Conservation (phyloP, 2,888 invertebrate genomes). For the Agrotis segetum region DNA sequence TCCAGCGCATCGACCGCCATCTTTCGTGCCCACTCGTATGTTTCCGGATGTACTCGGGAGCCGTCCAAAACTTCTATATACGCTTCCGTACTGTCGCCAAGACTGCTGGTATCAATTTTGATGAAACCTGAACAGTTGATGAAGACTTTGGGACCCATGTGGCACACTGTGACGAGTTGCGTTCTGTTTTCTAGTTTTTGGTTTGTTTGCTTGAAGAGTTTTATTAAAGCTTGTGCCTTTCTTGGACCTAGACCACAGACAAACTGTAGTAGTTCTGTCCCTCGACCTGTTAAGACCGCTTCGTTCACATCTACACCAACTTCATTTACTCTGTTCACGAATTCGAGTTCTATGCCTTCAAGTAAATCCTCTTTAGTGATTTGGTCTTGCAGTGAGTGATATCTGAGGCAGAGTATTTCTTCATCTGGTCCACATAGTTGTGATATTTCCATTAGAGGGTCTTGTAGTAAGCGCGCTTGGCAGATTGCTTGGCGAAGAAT, state of each 20-base stretch:
- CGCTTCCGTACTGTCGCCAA: slow-evolving; percentile 98
- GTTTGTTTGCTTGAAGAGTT: slow-evolving; percentile 97
- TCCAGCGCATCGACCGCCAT: slow-evolving; percentile 99
- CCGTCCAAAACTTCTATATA: slow-evolving; percentile 99
- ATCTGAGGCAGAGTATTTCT: slow-evolving; percentile 98
- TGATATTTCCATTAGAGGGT: slow-evolving; percentile 98
- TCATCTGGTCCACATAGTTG: slow-evolving; percentile 99
- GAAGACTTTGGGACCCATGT: slow-evolving; percentile 99
- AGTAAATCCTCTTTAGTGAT: slow-evolving; percentile 96
- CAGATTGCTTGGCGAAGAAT: slow-evolving; percentile 98
- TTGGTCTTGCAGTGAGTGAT: slow-evolving; percentile 96
- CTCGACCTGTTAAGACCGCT: slow-evolving; percentile 97
- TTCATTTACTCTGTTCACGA: slow-evolving; percentile 98
- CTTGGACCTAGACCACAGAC: slow-evolving; percentile 99
- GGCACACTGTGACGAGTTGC: slow-evolving; percentile 98
- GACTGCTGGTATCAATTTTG: slow-evolving; percentile 98
- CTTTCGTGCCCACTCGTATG: slow-evolving; percentile 99
- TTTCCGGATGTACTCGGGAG: slow-evolving; percentile 99
- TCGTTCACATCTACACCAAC: slow-evolving; percentile 99
- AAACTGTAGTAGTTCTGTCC: slow-evolving; percentile 97
- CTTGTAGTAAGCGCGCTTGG: slow-evolving; percentile 97
- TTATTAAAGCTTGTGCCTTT: slow-evolving; percentile 96
- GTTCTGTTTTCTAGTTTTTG: slow-evolving; percentile 98
- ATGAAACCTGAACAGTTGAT: slow-evolving; percentile 99
- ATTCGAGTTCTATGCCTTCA: slow-evolving; percentile 96